Evolutionary conservation across 2,113 vertebrate genomes (phyloP).

Genomic region (Anser cygnoides): DNA sequence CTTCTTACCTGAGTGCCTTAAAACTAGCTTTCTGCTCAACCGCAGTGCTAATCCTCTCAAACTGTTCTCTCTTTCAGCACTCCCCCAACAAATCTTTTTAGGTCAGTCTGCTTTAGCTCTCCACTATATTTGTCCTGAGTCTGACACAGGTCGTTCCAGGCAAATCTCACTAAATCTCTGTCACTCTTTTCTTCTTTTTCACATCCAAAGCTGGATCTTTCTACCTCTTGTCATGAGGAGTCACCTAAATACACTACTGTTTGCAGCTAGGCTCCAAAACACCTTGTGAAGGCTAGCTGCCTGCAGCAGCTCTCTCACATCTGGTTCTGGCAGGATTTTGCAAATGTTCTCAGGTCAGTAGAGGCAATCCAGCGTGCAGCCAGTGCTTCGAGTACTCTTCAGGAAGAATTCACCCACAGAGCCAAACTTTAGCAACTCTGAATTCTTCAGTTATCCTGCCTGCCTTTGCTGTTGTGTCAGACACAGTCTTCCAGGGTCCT

Average conservation of each 20-base stretch:
- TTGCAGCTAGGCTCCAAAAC: background rate
- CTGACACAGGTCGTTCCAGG: background rate
- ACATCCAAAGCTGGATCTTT: background rate
- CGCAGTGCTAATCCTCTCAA: background rate
- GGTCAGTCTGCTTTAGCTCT: slow-evolving; percentile 1
- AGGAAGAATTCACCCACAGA: background rate
- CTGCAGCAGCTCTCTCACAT: background rate
- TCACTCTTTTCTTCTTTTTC: background rate
- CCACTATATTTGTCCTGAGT: background rate
- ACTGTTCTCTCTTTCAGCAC: background rate
- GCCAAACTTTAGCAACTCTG: background rate
- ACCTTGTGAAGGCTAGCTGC: background rate
- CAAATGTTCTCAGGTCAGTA: background rate
- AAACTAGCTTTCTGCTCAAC: background rate
- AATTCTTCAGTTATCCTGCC: background rate
- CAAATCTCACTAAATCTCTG: slow-evolving; percentile 3
- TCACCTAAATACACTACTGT: background rate
- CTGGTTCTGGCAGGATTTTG: background rate
- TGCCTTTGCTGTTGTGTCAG: background rate
- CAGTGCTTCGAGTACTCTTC: background rate
- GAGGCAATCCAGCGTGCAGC: background rate
- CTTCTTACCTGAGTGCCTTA: background rate
- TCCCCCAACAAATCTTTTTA: background rate
- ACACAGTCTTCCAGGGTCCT: background rate
- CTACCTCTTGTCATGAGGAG: background rate